These are phyloP conservation scores for Drosophila formosana DNA, from an alignment of 2,888 invertebrate genomes.

Conservation along the genomic window DNA sequence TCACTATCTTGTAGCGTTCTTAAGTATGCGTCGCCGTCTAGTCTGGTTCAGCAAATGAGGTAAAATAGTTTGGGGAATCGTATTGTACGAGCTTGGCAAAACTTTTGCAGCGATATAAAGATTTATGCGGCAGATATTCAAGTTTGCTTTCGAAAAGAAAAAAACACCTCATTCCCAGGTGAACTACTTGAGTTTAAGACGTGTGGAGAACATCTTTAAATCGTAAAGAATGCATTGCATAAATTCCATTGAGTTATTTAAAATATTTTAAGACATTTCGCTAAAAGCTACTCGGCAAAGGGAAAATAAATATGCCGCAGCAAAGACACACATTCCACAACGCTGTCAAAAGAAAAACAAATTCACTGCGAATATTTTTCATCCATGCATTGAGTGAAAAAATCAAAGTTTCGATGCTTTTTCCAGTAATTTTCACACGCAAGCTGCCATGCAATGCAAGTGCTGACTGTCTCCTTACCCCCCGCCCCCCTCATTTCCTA, in stretches of 20 bases:
- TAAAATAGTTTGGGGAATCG: conserved; percentile 66
- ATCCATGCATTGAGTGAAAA: conserved; percentile 18
- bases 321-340: conserved; percentile 5
- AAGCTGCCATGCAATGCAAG: conserved; percentile 71
- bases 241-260: conserved; percentile 10
- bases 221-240: background rate
- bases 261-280: background rate
- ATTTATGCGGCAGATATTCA: conserved; percentile 68
- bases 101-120: conserved; percentile 53
- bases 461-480: conserved; percentile 1
- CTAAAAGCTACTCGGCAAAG: background rate
- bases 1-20: conserved; percentile 8
- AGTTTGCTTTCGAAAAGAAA: conserved; percentile 23
- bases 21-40: conserved; percentile 52
- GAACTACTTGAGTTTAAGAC: conserved; percentile 6
- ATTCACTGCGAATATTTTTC: conserved; percentile 8
- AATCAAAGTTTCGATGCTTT: conserved; percentile 62
- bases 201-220: conserved; percentile 9
- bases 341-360: conserved; percentile 3
- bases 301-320: conserved; percentile 5
- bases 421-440: conserved; percentile 74
- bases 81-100: conserved; percentile 37
- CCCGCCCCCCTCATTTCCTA: background rate
- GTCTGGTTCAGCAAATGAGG: conserved; percentile 62
- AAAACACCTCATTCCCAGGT: conserved; percentile 25